Evolutionary conservation across 2,113 vertebrate genomes (phyloP), one percentile per base, ranked within the genome.

Genomic region (Chaenogobius annularis): DNA sequence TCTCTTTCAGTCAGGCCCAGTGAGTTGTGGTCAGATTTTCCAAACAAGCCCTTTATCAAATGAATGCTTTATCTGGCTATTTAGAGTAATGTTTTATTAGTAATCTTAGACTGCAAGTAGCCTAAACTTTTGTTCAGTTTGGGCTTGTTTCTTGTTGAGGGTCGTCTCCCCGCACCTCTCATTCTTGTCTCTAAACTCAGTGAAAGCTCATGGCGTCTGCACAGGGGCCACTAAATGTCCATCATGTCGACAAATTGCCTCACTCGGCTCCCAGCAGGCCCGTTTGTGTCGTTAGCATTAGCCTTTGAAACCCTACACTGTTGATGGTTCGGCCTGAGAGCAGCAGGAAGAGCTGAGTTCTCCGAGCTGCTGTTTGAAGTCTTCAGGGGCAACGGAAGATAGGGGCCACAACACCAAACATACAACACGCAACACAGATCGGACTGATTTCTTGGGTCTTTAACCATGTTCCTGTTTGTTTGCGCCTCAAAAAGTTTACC

Each of bases 261-360:
- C 26, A 61, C 58, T 61, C 58, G 9, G 5, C 58, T 17, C 26
- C 55, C 56, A 58, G 56, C 56, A 31, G 56, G 22, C 12, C 23
- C 31, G 26, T 61, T 17, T 17, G 58, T 26, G 58, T 17, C 6
- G 58, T 61, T 61, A 61, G 58, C 58, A 9, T 61, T 35, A 9
- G 58, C 58, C 58, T 61, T 61, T 61, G 58, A 61, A 61, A 61
- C 26, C 58, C 58, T 35, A 61, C 58, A 61, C 58, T 61, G 58
- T 61, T 61, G 58, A 61, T 61, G 58, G 58, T 59, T 59, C 11
- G 37, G 37, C 22, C n/a, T 22, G 19, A 22, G 54, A 22, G 54
- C 8, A 9, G n/a, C 54, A 55, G 26, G 58, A 61, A 61, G 58
- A 61, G 58, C 23, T 9, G 56, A 59, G 56, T 23, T 23, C 58